Evolutionary conservation across 2,113 vertebrate species (phyloP).

Genomic region (Ursus arctos): DNA sequence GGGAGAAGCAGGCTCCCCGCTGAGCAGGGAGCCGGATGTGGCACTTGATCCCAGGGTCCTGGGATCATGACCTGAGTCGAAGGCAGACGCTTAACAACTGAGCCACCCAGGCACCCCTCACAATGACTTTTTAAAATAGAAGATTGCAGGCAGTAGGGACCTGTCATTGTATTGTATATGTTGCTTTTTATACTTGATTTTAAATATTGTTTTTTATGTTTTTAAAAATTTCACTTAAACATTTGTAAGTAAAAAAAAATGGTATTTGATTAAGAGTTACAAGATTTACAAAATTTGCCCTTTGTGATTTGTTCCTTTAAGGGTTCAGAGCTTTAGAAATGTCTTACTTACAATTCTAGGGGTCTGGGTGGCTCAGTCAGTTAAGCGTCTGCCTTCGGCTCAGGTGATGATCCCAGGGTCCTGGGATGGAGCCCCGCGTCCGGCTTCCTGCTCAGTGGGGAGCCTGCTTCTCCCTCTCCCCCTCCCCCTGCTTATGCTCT

Average conservation of each 20-base stretch:
- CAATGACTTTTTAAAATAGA: neutral
- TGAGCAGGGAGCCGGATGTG: no score
- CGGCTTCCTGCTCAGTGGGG: no score
- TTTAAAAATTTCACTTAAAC: conserved; percentile 1
- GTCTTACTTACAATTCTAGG: neutral
- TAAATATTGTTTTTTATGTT: neutral
- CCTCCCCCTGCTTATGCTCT: no score
- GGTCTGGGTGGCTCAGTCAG: no score
- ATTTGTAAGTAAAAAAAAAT: conserved; percentile 19
- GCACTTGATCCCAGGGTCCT: no score
- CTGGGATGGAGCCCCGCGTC: no score
- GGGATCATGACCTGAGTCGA: no score
- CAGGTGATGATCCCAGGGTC: no score
- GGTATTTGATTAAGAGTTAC: neutral
- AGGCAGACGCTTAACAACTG: no score
- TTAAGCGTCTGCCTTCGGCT: no score
- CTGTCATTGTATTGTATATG: neutral
- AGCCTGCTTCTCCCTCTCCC: no score
- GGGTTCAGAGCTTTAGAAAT: conserved; percentile 48
- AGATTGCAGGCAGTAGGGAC: neutral
- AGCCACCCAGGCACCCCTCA: neutral
- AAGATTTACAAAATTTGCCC: conserved; percentile 46
- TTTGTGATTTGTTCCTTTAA: conserved; percentile 40
- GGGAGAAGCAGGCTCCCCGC: no score
- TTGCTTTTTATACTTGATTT: neutral